Conservation (phyloP, 2,113 vertebrate genomes). For the Hippocampus mohnikei region DNA sequence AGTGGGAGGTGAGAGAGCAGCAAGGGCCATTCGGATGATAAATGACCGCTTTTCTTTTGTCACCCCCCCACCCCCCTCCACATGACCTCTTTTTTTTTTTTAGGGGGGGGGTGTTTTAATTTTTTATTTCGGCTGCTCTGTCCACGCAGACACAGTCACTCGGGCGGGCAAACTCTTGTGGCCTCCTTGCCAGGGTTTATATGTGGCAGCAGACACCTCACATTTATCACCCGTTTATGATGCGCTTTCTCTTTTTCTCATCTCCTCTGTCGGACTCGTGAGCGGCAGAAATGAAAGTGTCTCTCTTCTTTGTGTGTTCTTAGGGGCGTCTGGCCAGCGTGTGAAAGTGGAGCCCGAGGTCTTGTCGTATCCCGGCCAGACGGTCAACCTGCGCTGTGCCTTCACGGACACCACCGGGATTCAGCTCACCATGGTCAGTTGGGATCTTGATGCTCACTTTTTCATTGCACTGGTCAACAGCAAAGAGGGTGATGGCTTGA, state of each 20-base stretch:
- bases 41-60: conserved; percentile 48
- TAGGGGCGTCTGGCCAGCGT: conserved; percentile 63
- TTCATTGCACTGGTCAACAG: conserved; percentile 2
- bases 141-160: conserved; percentile 31
- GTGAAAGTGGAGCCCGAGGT: conserved; percentile 75
- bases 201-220: conserved; percentile 43
- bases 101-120: not conserved
- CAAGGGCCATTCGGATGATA: conserved; percentile 59
- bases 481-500: too few relatives aligned
- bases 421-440: conserved; percentile 64
- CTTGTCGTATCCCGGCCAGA: conserved; percentile 71
- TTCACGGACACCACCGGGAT: conserved; percentile 61
- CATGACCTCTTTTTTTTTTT: not conserved
- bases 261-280: conserved; percentile 4
- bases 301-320: conserved; percentile 17
- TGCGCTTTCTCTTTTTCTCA: conserved; percentile 14
- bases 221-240: not conserved
- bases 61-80: conserved; percentile 12
- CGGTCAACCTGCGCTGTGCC: conserved; percentile 73
- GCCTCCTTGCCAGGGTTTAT: conserved; percentile 58
- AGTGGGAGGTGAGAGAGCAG: conserved; percentile 62
- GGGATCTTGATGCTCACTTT: conserved; percentile 7
- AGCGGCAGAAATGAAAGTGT: conserved; percentile 19
- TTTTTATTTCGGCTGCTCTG: not conserved
- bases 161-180: conserved; percentile 44